phyloP scores from a whole-genome alignment of 2,888 invertebrate species.

The Tyria jacobaeae region DNA sequence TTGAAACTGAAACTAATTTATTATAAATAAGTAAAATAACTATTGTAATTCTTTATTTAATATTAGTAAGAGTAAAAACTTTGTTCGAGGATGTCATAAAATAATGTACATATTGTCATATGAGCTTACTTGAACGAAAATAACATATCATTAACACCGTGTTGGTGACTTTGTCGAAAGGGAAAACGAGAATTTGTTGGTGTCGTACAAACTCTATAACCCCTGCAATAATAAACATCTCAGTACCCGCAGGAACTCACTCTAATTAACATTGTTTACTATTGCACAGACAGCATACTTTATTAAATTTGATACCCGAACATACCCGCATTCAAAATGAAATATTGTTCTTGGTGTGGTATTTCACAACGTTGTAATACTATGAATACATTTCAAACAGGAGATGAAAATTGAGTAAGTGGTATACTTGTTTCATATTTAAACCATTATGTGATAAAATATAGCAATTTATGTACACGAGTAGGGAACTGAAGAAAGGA shows the following conservation, averaged over 20 bases:
- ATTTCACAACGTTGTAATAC: conserved; percentile 15
- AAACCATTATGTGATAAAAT: not conserved
- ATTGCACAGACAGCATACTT: conserved; percentile 36
- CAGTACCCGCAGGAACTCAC: conserved; percentile 11
- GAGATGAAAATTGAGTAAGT: conserved; percentile 17
- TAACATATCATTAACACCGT: not conserved
- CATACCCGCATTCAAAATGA: conserved; percentile 26
- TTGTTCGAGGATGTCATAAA: not conserved
- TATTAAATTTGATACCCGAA: conserved; percentile 23
- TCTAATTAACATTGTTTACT: conserved; percentile 42
- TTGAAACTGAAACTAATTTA: not conserved
- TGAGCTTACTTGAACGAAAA: not conserved
- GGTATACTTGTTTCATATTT: conserved; percentile 20
- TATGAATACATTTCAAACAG: conserved; percentile 18
- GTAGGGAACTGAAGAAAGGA: too few relatives aligned
- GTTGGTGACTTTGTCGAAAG: not conserved
- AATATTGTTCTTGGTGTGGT: conserved; percentile 28
- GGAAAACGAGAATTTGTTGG: conserved; percentile 3
- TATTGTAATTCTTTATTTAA: too few relatives aligned
- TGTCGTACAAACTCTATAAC: conserved; percentile 10
- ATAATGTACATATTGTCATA: not conserved
- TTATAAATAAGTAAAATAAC: not conserved
- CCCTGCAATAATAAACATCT: conserved; percentile 20
- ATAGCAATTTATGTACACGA: too few relatives aligned
- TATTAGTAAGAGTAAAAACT: not conserved